Percentiles rank a stretch among this genome's conserved stretches.
Evolutionary conservation across 2,888 invertebrate genomes (phyloP).

Genomic region (Hirtodrosophila duncani): DNA sequence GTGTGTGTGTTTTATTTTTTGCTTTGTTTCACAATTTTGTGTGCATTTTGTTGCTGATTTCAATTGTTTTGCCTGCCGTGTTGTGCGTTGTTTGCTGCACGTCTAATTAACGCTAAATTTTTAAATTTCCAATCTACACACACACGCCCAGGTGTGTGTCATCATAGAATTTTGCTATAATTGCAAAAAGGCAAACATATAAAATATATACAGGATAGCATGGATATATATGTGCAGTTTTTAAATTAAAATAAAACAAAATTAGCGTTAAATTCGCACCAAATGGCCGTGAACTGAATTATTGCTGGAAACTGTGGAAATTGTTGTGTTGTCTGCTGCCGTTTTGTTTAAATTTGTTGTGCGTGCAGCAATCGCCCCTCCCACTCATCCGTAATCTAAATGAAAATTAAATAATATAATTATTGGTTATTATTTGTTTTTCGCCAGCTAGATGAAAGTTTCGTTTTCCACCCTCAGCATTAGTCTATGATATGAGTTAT

Average conservation of each 20-base stretch:
- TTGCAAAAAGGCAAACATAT: conserved; percentile 21
- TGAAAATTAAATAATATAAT: conserved; percentile 24
- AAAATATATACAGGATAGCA: no score
- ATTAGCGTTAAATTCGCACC: no score
- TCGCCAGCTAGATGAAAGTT: no score
- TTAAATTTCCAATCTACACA: conserved; percentile 27
- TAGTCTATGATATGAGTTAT: no score
- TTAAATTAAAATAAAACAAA: no score
- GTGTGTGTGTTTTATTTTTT: no score
- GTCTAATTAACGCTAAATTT: conserved; percentile 44
- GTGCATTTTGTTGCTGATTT: conserved; percentile 10
- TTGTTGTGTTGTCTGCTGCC: conserved; percentile 1
- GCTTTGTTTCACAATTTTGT: conserved; percentile 8
- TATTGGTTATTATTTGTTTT: conserved; percentile 12
- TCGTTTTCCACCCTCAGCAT: no score
- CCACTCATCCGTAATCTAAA: no score
- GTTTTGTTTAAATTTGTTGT: not conserved
- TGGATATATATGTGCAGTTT: no score
- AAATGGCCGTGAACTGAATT: conserved; percentile 9
- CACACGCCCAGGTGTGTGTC: conserved; percentile 1
- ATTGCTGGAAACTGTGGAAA: conserved; percentile 8
- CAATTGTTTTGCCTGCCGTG: conserved; percentile 4
- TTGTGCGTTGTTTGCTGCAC: conserved; percentile 15
- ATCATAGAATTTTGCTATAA: conserved; percentile 14
- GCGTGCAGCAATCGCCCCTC: conserved; percentile 18